Evolutionary conservation across 1,140 invertebrate genomes (phyloP).

Genomic region (Medauroidea extradentata): DNA sequence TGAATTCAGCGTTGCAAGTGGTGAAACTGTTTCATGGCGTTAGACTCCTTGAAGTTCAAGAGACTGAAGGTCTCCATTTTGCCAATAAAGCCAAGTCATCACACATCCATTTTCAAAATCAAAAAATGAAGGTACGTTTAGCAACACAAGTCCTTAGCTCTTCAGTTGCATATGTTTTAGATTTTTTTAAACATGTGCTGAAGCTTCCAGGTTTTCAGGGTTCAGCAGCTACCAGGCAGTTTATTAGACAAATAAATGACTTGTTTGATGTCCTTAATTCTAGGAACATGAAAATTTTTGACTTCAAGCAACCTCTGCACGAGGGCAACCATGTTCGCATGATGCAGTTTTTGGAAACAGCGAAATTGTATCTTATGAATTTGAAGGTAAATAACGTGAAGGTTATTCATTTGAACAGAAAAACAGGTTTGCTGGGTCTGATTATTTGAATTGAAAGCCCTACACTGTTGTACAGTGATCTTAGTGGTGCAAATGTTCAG

Average conservation of each 20-base stretch:
- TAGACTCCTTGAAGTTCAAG: slow-evolving; percentile 18
- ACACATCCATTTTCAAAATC: not conserved
- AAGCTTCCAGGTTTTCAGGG: not conserved
- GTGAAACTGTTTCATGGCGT: slow-evolving; percentile 18
- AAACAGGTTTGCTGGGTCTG: not conserved
- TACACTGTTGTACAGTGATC: not conserved
- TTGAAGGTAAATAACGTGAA: not conserved
- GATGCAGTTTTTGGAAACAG: not conserved
- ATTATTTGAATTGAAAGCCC: not conserved
- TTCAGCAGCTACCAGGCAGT: not conserved
- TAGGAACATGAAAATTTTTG: not conserved
- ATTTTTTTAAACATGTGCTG: not conserved
- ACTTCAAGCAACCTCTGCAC: not conserved
- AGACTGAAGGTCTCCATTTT: slow-evolving; percentile 19
- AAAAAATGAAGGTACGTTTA: slow-evolving; percentile 26
- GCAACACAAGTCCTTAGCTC: slow-evolving; percentile 23
- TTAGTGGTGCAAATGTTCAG: not conserved
- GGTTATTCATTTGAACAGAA: not conserved
- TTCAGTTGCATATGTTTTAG: slow-evolving; percentile 12
- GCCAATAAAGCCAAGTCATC: slow-evolving; percentile 17
- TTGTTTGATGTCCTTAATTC: not conserved
- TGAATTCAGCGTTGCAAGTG: no score
- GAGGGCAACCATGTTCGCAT: not conserved
- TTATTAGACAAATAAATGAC: not conserved
- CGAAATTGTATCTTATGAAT: not conserved